Percentiles rank a stretch among this genome's conserved stretches.
Conservation (phyloP, 2,797 vertebrate species). For the Sebastes iracundus region DNA sequence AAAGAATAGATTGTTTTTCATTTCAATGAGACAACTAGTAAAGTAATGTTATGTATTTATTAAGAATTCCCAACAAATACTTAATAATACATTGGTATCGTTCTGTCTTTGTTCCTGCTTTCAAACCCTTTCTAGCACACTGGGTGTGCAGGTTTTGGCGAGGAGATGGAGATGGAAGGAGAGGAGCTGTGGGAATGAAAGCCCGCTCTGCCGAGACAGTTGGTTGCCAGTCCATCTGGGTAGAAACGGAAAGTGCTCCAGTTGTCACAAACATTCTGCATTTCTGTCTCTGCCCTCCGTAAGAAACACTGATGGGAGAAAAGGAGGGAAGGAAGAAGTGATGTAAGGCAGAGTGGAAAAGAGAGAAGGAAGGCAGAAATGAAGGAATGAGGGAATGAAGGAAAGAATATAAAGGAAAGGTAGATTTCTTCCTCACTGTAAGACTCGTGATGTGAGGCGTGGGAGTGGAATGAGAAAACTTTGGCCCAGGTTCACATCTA, state of each 20-base stretch:
- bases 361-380: background rate
- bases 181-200: constrained; percentile 41
- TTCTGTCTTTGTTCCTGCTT: constrained; percentile 4
- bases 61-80: background rate
- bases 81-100: background rate
- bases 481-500: constrained; percentile 66
- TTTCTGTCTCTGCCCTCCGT: constrained; percentile 1
- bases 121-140: background rate
- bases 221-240: constrained; percentile 61
- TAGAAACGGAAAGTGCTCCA: constrained; percentile 41
- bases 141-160: constrained; percentile 3
- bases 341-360: background rate
- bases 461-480: constrained; percentile 64
- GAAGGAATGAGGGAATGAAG: background rate
- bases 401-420: background rate
- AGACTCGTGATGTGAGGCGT: constrained; percentile 6
- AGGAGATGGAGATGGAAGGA: background rate
- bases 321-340: background rate
- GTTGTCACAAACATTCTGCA: constrained; percentile 46
- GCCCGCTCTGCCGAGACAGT: constrained; percentile 48
- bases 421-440: constrained; percentile 13
- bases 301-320: constrained; percentile 1
- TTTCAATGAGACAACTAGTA: too few species aligned
- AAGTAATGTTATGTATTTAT: background rate
- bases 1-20: too few species aligned